Base-by-base conservation (phyloP, 2,888 invertebrate genomes). In the Neocrepidodera transversa region DNA sequence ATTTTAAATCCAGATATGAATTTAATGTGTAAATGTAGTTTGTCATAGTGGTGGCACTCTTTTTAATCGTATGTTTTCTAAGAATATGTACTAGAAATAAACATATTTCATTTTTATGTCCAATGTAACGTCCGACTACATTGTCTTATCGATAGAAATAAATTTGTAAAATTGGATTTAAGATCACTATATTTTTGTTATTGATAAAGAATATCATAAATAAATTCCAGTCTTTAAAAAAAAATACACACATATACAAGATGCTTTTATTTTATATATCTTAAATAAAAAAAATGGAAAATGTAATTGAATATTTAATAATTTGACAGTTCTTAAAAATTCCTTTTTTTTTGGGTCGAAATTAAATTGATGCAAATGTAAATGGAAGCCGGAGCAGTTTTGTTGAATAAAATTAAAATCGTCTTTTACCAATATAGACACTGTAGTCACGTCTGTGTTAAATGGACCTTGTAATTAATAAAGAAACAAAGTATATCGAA, bases 401-500 rank as follows among this genome's bases (percentile, higher is more conserved):
- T 13, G 32, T 2, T 32, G 32, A 13, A 32, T 32, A 32, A 32
- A 8, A 11, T 32, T 11, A 32, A 32, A 13, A 32, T 28, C n/a
- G n/a, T 10, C 18, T 48, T 48, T 11, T 35, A 11, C 32, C 32
- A 32, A 32, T 32, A 13, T 11, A 35, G 35, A 48, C 28, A 32
- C 35, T 18, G 20, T 32, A 49, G 49, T 49, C 49, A 49, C 49
- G 49, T 36, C 36, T 36, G 13, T 5, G 49, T 23, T 49, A 49
- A 49, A 49, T 49, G 49, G 49, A 13, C 13, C 35, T 14, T 13
- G 16, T 49, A 49, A 49, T 49, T 49, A 49, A 49, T 36, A 36
- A 49, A 49, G 35, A 36, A n/a, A 32, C 49, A 49, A 47, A 49
- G 36, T 49, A 23, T n/a, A n/a, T 36, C 20, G 49, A 49, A 36